These are phyloP conservation scores for Apamea anceps DNA, from an alignment of 2,888 invertebrate species.

Conservation along the genomic window DNA sequence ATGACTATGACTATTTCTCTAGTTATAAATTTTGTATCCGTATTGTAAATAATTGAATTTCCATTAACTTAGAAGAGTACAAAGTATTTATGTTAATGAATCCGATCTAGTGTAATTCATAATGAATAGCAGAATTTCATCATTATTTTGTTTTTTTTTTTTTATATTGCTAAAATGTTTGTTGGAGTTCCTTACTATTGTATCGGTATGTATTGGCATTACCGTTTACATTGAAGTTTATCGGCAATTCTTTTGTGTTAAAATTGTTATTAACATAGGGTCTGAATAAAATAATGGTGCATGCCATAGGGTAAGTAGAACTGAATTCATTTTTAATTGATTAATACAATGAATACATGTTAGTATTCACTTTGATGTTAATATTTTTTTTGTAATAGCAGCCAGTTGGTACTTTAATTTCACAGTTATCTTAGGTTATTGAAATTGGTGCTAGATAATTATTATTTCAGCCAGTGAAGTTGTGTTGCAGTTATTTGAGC, in stretches of 20 bases:
- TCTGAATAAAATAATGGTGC: constrained; percentile 85
- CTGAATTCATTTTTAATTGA: constrained; percentile 71
- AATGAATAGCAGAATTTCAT: constrained; percentile 67
- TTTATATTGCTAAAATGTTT: constrained; percentile 19
- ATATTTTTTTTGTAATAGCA: constrained; percentile 43
- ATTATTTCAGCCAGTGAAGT: constrained; percentile 76
- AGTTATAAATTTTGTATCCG: constrained; percentile 75
- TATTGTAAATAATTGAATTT: constrained; percentile 86
- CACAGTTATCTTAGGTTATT: constrained; percentile 74
- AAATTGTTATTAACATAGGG: constrained; percentile 80
- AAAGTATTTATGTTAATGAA: constrained; percentile 86
- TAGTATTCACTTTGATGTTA: constrained; percentile 48
- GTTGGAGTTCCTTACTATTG: constrained; percentile 35
- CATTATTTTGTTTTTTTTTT: constrained; percentile 49
- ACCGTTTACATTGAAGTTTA: constrained; percentile 26
- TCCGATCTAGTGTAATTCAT: constrained; percentile 76
- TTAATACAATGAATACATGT: constrained; percentile 56
- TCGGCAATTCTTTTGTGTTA: constrained; percentile 62
- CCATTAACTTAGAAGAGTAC: constrained; percentile 88
- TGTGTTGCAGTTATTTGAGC: constrained; percentile 63
- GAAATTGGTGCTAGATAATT: constrained; percentile 83
- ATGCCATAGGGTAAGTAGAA: constrained; percentile 87
- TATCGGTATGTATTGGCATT: constrained; percentile 48
- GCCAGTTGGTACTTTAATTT: constrained; percentile 62
- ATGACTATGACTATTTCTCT: constrained; percentile 72